phyloP scores from a whole-genome alignment of 2,888 invertebrate genomes.

The Andrena bucephala region DNA sequence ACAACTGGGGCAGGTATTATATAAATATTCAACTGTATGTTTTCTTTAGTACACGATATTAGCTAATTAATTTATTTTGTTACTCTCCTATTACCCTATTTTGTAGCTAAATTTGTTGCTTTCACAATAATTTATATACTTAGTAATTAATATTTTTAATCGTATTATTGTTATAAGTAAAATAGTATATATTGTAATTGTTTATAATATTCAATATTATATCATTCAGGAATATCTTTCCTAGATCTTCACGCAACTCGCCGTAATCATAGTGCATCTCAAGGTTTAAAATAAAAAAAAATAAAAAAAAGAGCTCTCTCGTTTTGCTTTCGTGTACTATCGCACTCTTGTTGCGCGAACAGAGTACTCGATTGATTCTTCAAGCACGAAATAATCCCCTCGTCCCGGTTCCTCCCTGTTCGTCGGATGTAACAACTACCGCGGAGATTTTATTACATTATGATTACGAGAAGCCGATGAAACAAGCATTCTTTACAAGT shows the following conservation, averaged over 20 bases:
- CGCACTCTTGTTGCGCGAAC: constrained; percentile 59
- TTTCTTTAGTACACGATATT: constrained; percentile 79
- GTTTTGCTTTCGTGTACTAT: constrained; percentile 58
- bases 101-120: constrained; percentile 80
- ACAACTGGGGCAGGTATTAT: constrained; percentile 80
- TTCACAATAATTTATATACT: constrained; percentile 82
- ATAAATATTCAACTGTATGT: constrained; percentile 81
- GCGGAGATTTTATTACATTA: constrained; percentile 42
- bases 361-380: constrained; percentile 4
- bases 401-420: constrained; percentile 4
- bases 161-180: constrained; percentile 79
- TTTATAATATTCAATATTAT: constrained; percentile 78
- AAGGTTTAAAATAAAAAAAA: constrained; percentile 26
- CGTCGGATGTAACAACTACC: constrained; percentile 23
- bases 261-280: constrained; percentile 72
- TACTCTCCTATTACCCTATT: constrained; percentile 84
- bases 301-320: constrained; percentile 47
- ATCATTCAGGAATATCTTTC: constrained; percentile 76
- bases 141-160: constrained; percentile 79
- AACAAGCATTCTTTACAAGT: constrained; percentile 74
- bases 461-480: constrained; percentile 70
- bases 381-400: constrained; percentile 34
- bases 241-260: constrained; percentile 66
- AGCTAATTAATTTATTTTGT: constrained; percentile 83
- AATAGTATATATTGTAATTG: constrained; percentile 80